phyloP scores from a whole-genome alignment of 2,888 invertebrate genomes.

The Tetragonisca angustula region DNA sequence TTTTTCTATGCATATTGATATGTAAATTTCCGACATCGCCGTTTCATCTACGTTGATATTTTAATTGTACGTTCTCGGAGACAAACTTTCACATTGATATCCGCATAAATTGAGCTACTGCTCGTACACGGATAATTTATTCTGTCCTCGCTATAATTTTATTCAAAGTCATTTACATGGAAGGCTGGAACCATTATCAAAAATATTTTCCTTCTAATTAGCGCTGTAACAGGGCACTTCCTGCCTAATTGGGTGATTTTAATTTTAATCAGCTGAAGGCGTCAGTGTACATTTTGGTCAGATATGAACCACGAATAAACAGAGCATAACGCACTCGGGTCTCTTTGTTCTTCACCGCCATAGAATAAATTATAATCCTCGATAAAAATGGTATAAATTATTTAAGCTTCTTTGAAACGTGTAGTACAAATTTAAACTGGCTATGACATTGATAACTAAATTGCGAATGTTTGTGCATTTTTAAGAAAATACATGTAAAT shows the following conservation, averaged over 20 bases:
- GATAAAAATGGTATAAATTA: no score
- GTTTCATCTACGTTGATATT: neutral
- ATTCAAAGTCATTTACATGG: neutral
- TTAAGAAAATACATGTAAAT: no score
- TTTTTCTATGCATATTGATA: no score
- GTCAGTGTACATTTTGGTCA: neutral
- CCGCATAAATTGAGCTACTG: neutral
- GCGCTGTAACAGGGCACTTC: neutral
- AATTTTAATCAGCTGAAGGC: neutral
- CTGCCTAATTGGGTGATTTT: neutral
- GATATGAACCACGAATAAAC: conserved; percentile 12
- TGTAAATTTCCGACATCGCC: neutral
- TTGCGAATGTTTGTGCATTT: no score
- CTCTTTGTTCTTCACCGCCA: neutral
- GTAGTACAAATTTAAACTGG: neutral
- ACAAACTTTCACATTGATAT: conserved; percentile 6
- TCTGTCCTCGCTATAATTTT: neutral
- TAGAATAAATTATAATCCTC: neutral
- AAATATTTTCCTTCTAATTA: neutral
- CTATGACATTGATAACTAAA: neutral
- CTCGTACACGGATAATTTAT: neutral
- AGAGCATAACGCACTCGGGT: neutral
- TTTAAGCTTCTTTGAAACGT: neutral
- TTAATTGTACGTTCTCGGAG: neutral
- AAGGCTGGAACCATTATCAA: neutral